Conservation (phyloP, 2,113 vertebrate genomes). For the Anarrhichthys ocellatus region DNA sequence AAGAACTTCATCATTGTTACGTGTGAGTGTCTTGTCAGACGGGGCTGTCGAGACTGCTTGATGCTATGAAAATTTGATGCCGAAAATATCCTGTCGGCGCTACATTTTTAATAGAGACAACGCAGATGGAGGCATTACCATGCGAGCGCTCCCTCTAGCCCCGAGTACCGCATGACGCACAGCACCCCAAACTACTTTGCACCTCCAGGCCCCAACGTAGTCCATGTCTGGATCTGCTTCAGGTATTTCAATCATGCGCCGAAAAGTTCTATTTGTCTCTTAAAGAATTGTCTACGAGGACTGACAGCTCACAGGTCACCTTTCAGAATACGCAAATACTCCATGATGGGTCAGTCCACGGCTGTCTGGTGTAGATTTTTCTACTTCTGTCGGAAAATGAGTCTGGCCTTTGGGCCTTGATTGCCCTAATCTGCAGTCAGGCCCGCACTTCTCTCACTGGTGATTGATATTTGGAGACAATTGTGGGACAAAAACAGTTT, state of each 20-base stretch:
- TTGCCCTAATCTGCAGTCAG: conserved; percentile 69
- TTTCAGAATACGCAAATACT: conserved; percentile 47
- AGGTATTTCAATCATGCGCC: conserved; percentile 45
- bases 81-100: conserved; percentile 77
- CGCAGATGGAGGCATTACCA: conserved; percentile 63
- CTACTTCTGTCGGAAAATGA: conserved; percentile 54
- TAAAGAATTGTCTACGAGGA: conserved; percentile 13
- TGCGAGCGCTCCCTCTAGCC: conserved; percentile 39
- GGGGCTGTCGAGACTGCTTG: conserved; percentile 61
- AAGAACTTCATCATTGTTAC: conserved; percentile 59
- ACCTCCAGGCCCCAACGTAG: conserved; percentile 27
- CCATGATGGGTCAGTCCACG: conserved; percentile 44
- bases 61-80: conserved; percentile 80
- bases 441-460: conserved; percentile 51
- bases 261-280: conserved; percentile 42
- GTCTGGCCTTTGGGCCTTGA: conserved; percentile 66
- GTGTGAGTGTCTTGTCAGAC: conserved; percentile 32
- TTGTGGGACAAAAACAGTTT: conserved; percentile 79
- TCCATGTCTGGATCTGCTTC: conserved; percentile 28
- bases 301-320: conserved; percentile 15
- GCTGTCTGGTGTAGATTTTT: conserved; percentile 41
- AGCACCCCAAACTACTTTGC: conserved; percentile 27
- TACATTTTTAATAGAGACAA: conserved; percentile 79
- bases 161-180: background rate
- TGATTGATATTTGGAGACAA: conserved; percentile 83